A percentile compares a stretch with the other conserved stretches of the same genome.
phyloP scores from a whole-genome alignment of 2,113 vertebrate genomes.

The Xenopus laevis region DNA sequence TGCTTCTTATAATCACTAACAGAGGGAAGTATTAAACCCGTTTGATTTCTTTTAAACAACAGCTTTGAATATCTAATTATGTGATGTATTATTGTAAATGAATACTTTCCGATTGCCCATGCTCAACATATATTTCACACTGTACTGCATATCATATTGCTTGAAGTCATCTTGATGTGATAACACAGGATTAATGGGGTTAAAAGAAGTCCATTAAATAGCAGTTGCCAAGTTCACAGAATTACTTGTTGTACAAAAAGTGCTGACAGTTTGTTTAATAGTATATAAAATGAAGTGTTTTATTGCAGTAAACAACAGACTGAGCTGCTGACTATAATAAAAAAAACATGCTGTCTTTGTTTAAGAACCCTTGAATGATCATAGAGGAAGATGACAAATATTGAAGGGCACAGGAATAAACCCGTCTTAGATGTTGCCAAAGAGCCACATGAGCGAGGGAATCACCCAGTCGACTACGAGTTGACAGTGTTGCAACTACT shows the following conservation, averaged over 20 bases:
- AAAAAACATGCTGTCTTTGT: constrained; percentile 3
- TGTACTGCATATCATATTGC: constrained; percentile 9
- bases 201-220: constrained; percentile 30
- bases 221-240: constrained; percentile 22
- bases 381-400: not conserved
- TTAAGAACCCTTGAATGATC: constrained; percentile 13
- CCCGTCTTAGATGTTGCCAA: no score
- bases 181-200: constrained; percentile 30
- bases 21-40: constrained; percentile 28
- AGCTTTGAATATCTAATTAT: constrained; percentile 20
- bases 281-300: constrained; percentile 30
- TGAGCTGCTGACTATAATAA: not conserved
- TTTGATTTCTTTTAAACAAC: constrained; percentile 27
- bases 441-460: no score
- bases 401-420: not conserved
- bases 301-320: constrained; percentile 3
- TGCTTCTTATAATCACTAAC: constrained; percentile 28
- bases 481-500: no score
- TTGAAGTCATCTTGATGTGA: constrained; percentile 18
- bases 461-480: no score
- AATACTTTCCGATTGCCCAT: not conserved
- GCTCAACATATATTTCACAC: constrained; percentile 22
- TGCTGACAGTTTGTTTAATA: constrained; percentile 27
- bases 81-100: constrained; percentile 8
- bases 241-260: constrained; percentile 22